Evolutionary conservation across 1,140 invertebrate genomes (phyloP), one percentile per base, ranked within the genome.

Genomic region (Nebria ingens): DNA sequence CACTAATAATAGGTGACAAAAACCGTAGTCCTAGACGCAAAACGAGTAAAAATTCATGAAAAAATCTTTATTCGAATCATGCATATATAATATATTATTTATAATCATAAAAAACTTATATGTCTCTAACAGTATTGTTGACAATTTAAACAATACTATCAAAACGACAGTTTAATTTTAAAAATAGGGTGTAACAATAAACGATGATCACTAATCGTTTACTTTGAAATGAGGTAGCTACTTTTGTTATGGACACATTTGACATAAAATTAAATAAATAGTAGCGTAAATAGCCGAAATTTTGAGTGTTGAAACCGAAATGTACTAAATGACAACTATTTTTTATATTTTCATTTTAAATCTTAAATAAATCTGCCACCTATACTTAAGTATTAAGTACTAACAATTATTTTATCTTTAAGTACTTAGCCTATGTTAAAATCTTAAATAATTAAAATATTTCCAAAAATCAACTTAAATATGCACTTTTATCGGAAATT

Each of bases 401-500:
- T 45, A 45, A 45, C 40, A 45, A 45, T 45, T 45, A 45, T 17
- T 12, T 45, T n/a, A 12, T 45, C 4, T 17, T 45, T 45, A 45
- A 45, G 40, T 45, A 45, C 40, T 45, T 45, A 45, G 40, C 40
- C 40, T 45, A 45, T 17, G 15, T 45, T 45, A 45, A 45, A 11
- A 45, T 17, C n/a, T n/a, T n/a, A n/a, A n/a, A n/a, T n/a, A n/a
- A n/a, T n/a, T n/a, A n/a, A n/a, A n/a, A n/a, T n/a, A n/a, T n/a
- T n/a, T n/a, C n/a, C n/a, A n/a, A n/a, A n/a, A n/a, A n/a, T n/a
- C n/a, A n/a, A n/a, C n/a, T n/a, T n/a, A n/a, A n/a, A n/a, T n/a
- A n/a, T n/a, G n/a, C n/a, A n/a, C n/a, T n/a, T n/a, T n/a, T n/a
- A n/a, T n/a, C n/a, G n/a, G n/a, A n/a, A n/a, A n/a, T n/a, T n/a